These are phyloP conservation scores for Chloropsis hardwickii DNA, from an alignment of 2,113 vertebrate species.

Conservation along the genomic window DNA sequence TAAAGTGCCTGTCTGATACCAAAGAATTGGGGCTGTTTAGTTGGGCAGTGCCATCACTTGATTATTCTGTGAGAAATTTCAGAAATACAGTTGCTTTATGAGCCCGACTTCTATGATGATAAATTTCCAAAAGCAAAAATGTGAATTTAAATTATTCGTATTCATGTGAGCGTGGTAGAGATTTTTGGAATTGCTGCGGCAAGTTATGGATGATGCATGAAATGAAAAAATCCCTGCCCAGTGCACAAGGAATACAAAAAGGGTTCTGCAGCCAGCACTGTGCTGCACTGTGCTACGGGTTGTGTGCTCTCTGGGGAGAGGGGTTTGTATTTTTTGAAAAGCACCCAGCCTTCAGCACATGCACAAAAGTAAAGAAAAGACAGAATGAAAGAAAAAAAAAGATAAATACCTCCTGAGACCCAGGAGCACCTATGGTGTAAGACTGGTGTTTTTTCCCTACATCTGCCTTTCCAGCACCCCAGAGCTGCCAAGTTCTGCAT, in stretches of 20 bases:
- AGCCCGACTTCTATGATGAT: conserved; percentile 30
- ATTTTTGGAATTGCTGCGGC: conserved; percentile 58
- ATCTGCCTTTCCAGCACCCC: background rate
- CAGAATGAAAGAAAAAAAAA: background rate
- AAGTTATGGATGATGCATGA: conserved; percentile 70
- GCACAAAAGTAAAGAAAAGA: background rate
- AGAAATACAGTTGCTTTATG: conserved; percentile 45
- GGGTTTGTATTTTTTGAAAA: background rate
- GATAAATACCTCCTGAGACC: background rate
- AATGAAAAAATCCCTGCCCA: conserved; percentile 68
- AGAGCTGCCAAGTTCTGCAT: background rate
- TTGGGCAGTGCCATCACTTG: background rate
- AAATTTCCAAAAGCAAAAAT: conserved; percentile 65
- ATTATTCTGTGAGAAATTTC: conserved; percentile 35
- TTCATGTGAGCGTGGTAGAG: conserved; percentile 62
- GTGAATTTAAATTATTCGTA: conserved; percentile 67
- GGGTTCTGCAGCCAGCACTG: conserved; percentile 28
- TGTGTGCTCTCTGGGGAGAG: background rate
- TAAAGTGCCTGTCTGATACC: background rate
- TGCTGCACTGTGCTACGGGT: background rate
- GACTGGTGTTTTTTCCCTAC: background rate
- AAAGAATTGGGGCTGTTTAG: background rate
- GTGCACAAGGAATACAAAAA: conserved; percentile 67
- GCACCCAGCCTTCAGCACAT: background rate
- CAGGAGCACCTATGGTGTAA: background rate